These are phyloP conservation scores for Nesospiza acunhae DNA, from an alignment of 2,113 vertebrate genomes.

Conservation along the genomic window DNA sequence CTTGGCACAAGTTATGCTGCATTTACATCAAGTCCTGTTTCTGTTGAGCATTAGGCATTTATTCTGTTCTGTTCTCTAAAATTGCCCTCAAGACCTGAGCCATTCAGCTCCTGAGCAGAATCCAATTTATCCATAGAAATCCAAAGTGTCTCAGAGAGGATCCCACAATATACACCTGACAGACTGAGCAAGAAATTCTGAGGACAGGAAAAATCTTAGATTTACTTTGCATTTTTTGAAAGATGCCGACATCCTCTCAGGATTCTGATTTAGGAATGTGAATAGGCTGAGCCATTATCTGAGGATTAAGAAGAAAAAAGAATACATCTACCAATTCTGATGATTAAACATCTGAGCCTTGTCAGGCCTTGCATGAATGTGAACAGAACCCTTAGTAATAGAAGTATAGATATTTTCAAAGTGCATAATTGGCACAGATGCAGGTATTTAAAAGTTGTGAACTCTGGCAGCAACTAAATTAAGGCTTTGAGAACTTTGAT, in stretches of 20 bases:
- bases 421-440: not conserved
- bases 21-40: not conserved
- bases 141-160: not conserved
- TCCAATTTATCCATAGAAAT: not conserved
- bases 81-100: fast-evolving
- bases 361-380: not conserved
- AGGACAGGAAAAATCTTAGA: not conserved
- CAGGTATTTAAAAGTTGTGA: not conserved
- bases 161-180: not conserved
- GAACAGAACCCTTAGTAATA: not conserved
- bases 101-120: not conserved
- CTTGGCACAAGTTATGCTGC: not conserved
- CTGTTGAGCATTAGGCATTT: not conserved
- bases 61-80: not conserved
- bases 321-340: not conserved
- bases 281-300: not conserved
- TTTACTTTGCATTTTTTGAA: not conserved
- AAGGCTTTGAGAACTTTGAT: not conserved
- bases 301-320: not conserved
- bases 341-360: not conserved
- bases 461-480: not conserved
- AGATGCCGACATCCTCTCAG: not conserved
- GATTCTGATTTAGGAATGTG: not conserved
- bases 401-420: not conserved
- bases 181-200: not conserved